Conservation (phyloP, 2,797 vertebrate genomes). For the Aldrovandia affinis region DNA sequence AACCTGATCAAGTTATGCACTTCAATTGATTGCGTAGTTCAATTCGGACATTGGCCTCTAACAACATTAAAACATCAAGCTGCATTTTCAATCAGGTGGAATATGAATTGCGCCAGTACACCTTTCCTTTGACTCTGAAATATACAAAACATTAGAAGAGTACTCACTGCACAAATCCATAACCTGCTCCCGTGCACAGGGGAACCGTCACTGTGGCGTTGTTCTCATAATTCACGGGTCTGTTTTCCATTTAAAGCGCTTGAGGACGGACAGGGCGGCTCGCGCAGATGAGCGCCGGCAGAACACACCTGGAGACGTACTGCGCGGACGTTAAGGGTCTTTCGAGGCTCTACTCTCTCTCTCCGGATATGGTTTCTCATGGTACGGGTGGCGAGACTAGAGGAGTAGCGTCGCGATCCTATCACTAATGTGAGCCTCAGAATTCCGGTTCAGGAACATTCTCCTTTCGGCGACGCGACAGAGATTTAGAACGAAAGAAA, state of each 20-base stretch:
- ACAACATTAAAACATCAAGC: not conserved
- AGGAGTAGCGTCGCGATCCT: not conserved
- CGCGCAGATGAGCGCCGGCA: not conserved
- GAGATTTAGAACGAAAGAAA: not conserved
- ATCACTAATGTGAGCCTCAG: not conserved
- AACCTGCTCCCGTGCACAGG: conserved; percentile 40
- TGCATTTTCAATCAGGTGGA: not conserved
- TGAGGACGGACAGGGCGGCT: not conserved
- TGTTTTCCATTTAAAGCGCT: conserved; percentile 31
- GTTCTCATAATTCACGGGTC: not conserved
- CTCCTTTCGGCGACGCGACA: not conserved
- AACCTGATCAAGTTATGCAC: not conserved
- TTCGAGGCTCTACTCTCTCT: not conserved
- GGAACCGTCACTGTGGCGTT: not conserved
- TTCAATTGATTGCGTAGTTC: not conserved
- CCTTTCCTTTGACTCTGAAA: not conserved
- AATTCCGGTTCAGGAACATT: conserved; percentile 23
- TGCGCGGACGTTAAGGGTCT: not conserved
- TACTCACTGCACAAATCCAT: conserved; percentile 64
- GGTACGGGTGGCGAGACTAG: not conserved
- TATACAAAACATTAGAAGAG: not conserved
- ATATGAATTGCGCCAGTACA: not conserved
- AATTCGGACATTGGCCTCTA: not conserved
- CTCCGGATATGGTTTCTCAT: not conserved
- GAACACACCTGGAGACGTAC: not conserved